These are phyloP conservation scores for Salvelinus fontinalis DNA, from an alignment of 2,113 vertebrate species.

Conservation along the genomic window DNA sequence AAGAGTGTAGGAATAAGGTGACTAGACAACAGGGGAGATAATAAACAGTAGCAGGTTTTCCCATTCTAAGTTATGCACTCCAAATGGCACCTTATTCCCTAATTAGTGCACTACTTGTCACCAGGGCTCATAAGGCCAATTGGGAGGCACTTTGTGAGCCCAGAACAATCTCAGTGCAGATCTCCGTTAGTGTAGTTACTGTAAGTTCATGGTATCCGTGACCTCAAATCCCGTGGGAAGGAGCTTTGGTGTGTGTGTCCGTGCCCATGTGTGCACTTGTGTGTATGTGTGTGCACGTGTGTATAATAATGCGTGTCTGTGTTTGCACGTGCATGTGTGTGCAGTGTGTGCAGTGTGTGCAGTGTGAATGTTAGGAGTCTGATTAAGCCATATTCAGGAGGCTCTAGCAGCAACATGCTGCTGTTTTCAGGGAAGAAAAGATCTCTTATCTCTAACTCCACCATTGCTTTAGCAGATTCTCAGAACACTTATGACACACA, in stretches of 20 bases:
- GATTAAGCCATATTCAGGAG: conserved; percentile 35
- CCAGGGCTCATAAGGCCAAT: too few relatives aligned
- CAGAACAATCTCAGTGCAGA: background rate
- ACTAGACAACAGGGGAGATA: too few relatives aligned
- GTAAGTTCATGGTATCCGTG: background rate
- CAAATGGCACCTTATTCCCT: too few relatives aligned
- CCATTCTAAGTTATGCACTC: too few relatives aligned
- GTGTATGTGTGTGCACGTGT: background rate
- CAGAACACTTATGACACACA: conserved; percentile 60
- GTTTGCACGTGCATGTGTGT: background rate
- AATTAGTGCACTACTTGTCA: too few relatives aligned
- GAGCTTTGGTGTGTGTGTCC: background rate
- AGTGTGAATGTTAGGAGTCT: background rate
- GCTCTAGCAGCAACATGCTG: conserved; percentile 4
- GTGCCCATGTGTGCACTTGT: background rate
- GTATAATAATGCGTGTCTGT: background rate
- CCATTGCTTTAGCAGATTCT: conserved; percentile 55
- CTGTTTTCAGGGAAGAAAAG: conserved; percentile 48
- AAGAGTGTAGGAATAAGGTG: too few relatives aligned
- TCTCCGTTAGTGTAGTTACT: background rate
- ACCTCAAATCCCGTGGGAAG: background rate
- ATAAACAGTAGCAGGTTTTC: too few relatives aligned
- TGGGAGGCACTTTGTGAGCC: too few relatives aligned
- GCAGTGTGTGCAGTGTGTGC: background rate
- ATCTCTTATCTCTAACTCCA: conserved; percentile 51